Base-by-base conservation (phyloP, 2,113 vertebrate species). In the Suricata suricatta region DNA sequence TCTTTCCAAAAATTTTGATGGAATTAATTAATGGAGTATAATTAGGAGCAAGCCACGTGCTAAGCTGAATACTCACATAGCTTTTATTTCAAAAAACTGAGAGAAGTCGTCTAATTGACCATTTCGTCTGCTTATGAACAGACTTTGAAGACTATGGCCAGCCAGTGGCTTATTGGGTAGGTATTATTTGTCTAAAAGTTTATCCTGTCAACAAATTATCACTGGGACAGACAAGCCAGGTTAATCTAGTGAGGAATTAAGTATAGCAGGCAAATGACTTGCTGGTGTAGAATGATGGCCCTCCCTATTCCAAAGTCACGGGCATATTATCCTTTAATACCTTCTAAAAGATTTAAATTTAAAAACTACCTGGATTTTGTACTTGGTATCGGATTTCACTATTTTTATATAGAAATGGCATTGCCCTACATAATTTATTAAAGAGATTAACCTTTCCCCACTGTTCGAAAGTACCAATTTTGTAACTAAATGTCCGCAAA, bases 11-110 rank as follows among this genome's bases (percentile, higher is more conserved):
- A 77, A 47, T 77, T 47, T 77, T 31, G 44, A 77, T 77, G 27
- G 41, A 90, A 9, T 95, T 92, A 93, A 77, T 94, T 92, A 93
- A 93, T 88, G 29, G 63, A 69, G 44, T 64, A 57, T 60, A 93
- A 93, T 82, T 93, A 91, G 41, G 16, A 93, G 31, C 41, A 97
- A 94, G 88, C 23, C 11, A 72, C 54, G 92, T 95, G 44, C 38
- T 86, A 44, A 68, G 13, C 31, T 12, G 60, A 15, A 83, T n/a
- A 85, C 47, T 93, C 68, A 81, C 85, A 50, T 0, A 87, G 1
- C 23, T 52, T 19, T 68, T 64, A 77, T 54, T 83, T 68, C 27
- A 93, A 96, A 97, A 96, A 35, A 27, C 10, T 52, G 17, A 89
- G 12, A 71, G 57, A 88, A 52, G 94, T 95, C 76, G 79, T n/a